phyloP scores from a whole-genome alignment of 1,140 invertebrate genomes.

The Aphelinus atriplicis region DNA sequence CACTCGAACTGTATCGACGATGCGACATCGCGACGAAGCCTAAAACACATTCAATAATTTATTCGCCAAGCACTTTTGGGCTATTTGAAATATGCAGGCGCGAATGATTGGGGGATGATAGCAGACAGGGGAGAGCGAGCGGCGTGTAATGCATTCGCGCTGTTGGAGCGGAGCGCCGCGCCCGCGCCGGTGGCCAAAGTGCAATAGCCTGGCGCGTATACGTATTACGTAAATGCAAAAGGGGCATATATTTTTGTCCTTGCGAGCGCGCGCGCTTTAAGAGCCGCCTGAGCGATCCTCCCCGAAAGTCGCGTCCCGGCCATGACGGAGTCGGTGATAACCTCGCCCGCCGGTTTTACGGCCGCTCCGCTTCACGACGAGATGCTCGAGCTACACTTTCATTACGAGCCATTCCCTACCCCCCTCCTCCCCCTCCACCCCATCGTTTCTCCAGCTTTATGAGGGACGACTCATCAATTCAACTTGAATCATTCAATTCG shows the following conservation, averaged over 20 bases:
- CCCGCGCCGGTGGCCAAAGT: no score
- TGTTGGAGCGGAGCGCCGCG: not conserved
- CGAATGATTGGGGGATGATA: no score
- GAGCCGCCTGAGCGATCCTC: not conserved
- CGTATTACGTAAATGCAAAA: slow-evolving; percentile 7
- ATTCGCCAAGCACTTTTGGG: no score
- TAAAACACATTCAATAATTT: no score
- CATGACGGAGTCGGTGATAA: slow-evolving; percentile 10
- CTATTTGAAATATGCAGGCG: no score
- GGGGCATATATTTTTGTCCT: not conserved
- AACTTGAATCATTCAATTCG: not conserved
- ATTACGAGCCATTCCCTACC: not conserved
- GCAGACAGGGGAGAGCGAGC: no score
- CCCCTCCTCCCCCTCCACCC: not conserved
- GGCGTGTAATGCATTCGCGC: not conserved
- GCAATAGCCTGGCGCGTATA: no score
- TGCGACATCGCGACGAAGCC: no score
- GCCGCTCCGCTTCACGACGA: not conserved
- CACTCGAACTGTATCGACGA: no score
- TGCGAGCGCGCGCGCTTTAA: not conserved
- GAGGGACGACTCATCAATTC: no score
- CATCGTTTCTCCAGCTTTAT: not conserved
- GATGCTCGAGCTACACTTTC: slow-evolving; percentile 20
- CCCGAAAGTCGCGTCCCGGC: not conserved
- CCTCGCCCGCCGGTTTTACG: slow-evolving; percentile 12